phyloP scores from a whole-genome alignment of 2,113 vertebrate species.

The Passer domesticus region DNA sequence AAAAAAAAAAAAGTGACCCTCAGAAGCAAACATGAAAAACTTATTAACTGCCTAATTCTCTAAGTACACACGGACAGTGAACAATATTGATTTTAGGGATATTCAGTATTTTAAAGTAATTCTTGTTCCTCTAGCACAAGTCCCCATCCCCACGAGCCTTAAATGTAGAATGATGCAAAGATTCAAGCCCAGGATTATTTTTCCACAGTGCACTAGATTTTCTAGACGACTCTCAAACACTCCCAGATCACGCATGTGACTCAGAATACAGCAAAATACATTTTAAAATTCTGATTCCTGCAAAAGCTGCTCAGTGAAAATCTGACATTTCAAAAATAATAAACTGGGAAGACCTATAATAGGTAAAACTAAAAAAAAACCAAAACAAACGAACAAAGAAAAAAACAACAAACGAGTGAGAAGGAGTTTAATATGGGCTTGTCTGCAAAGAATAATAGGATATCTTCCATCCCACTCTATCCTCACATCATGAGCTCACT shows the following conservation, averaged over 20 bases:
- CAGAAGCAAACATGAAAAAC: conserved; percentile 2
- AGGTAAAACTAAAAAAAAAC: neutral
- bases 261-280: neutral
- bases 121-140: neutral
- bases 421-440: neutral
- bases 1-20: neutral
- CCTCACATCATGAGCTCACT: neutral
- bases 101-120: neutral
- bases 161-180: neutral
- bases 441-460: neutral
- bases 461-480: neutral
- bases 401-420: neutral
- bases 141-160: neutral
- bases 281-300: neutral
- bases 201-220: neutral
- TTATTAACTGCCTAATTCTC: neutral
- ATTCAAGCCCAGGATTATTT: neutral
- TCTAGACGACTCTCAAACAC: neutral
- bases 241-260: neutral
- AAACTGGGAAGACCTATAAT: neutral
- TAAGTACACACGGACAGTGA: neutral
- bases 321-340: neutral
- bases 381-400: accelerated
- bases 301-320: neutral
- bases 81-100: neutral